Percentiles rank a stretch among this genome's conserved stretches.
Evolutionary conservation across 2,888 invertebrate genomes (phyloP).

Genomic region (Heteromyza rotundicornis): DNA sequence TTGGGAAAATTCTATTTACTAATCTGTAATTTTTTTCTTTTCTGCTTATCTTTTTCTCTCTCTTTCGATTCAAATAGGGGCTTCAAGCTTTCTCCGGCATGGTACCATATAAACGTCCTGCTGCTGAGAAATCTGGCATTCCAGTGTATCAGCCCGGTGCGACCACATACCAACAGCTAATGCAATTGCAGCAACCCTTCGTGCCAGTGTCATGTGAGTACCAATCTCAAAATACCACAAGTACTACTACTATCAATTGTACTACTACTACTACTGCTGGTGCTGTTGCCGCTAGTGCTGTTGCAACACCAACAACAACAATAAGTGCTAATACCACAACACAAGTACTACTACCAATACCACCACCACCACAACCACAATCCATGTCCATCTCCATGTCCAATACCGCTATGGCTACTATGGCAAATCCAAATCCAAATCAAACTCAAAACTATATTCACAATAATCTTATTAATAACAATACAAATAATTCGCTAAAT

Average conservation of each 20-base stretch:
- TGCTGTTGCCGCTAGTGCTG: constrained; percentile 20
- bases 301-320: constrained; percentile 28
- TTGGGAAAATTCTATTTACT: constrained; percentile 1
- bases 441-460: constrained; percentile 46
- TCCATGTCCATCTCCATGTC: constrained; percentile 41
- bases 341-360: constrained; percentile 27
- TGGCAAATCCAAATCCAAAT: constrained; percentile 58
- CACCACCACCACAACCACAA: constrained; percentile 46
- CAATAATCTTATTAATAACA: constrained; percentile 20
- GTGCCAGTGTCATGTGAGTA: constrained; percentile 99
- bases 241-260: constrained; percentile 39
- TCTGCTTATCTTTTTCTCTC: constrained; percentile 31
- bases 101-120: constrained; percentile 95
- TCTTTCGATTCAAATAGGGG: constrained; percentile 35
- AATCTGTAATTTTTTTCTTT: constrained; percentile 12
- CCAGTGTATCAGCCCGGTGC: constrained; percentile 94
- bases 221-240: constrained; percentile 57
- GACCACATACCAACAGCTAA: constrained; percentile 92
- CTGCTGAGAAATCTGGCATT: constrained; percentile 94
- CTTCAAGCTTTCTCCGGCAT: constrained; percentile 96
- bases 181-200: constrained; percentile 92
- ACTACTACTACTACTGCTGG: constrained; percentile 24
- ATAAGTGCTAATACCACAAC: constrained; percentile 36
- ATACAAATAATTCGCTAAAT: constrained; percentile 13
- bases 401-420: constrained; percentile 48